Percentiles rank a stretch among this genome's conserved stretches.
phyloP scores from a whole-genome alignment of 1,140 invertebrate genomes.

The Araneus ventricosus region DNA sequence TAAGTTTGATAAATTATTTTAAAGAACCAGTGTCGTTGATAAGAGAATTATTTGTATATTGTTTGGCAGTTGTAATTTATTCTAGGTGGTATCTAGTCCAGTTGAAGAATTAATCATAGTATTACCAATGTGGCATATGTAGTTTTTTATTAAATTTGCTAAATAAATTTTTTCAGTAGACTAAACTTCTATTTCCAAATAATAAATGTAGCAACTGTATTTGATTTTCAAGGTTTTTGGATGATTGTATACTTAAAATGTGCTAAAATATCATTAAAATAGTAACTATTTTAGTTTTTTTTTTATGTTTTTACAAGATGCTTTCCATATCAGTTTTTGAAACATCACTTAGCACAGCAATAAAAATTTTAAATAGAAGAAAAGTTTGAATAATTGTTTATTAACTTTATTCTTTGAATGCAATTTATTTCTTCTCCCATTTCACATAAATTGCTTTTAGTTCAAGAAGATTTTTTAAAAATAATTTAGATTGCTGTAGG shows the following conservation, averaged over 20 bases:
- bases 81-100: conserved; percentile 33
- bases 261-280: too few species aligned
- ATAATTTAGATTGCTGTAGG: not conserved
- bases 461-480: not conserved
- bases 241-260: too few species aligned
- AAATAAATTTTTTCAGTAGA: too few species aligned
- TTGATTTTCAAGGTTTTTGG: too few species aligned
- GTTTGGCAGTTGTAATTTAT: not conserved
- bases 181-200: too few species aligned
- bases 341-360: too few species aligned
- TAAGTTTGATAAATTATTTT: not conserved
- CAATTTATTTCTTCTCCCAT: not conserved
- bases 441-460: not conserved
- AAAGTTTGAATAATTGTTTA: not conserved
- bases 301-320: not conserved
- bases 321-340: not conserved
- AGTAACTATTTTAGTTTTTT: too few species aligned
- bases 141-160: not conserved
- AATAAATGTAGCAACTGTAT: too few species aligned
- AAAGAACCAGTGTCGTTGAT: not conserved
- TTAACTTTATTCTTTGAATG: not conserved
- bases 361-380: too few species aligned
- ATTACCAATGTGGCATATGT: not conserved
- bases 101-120: not conserved
- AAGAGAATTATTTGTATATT: not conserved